phyloP scores from a whole-genome alignment of 2,888 invertebrate genomes.

The Lasioglossum marginatum region DNA sequence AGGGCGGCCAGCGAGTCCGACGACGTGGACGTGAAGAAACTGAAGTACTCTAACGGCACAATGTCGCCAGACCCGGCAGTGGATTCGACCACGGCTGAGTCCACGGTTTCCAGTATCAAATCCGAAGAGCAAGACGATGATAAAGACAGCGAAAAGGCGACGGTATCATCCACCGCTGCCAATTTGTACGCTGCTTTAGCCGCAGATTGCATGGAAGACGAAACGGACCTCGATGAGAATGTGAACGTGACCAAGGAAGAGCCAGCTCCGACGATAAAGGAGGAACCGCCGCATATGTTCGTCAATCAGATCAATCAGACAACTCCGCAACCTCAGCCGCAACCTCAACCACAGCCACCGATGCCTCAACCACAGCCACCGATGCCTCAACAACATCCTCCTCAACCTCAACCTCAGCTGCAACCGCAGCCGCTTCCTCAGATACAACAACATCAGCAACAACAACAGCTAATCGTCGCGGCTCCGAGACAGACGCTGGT shows the following conservation, averaged over 20 bases:
- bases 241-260: slow-evolving; percentile 68
- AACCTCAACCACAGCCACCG: background rate
- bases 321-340: slow-evolving; percentile 34
- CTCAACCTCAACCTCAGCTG: slow-evolving; percentile 25
- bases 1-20: slow-evolving; percentile 83
- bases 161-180: slow-evolving; percentile 93
- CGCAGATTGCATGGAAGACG: slow-evolving; percentile 93
- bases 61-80: slow-evolving; percentile 81
- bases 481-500: slow-evolving; percentile 85
- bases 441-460: slow-evolving; percentile 77
- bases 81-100: slow-evolving; percentile 83
- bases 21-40: slow-evolving; percentile 85
- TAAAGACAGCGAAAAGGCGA: slow-evolving; percentile 86
- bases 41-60: slow-evolving; percentile 83
- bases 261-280: slow-evolving; percentile 67
- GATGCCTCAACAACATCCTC: slow-evolving; percentile 25
- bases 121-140: slow-evolving; percentile 85
- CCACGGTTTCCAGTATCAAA: slow-evolving; percentile 85
- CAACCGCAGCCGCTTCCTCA: slow-evolving; percentile 40
- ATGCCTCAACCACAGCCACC: slow-evolving; percentile 20
- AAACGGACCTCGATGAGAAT: slow-evolving; percentile 86
- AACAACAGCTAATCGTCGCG: slow-evolving; percentile 82
- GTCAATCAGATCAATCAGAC: slow-evolving; percentile 66
- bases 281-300: slow-evolving; percentile 70
- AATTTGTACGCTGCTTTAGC: slow-evolving; percentile 94